phyloP scores from a whole-genome alignment of 2,888 invertebrate genomes.

The Podotricha telesiphe region DNA sequence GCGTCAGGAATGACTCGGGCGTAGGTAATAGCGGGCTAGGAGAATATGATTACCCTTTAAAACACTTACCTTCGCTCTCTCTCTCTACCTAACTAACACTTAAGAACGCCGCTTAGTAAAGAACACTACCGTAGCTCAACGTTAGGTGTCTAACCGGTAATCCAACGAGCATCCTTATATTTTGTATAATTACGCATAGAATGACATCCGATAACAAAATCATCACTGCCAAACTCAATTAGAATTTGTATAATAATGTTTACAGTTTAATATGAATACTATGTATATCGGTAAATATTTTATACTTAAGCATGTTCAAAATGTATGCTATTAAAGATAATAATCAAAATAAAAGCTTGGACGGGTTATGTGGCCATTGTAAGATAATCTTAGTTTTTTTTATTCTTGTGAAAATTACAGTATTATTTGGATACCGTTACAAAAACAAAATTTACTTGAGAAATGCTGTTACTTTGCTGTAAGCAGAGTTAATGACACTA shows the following conservation, averaged over 20 bases:
- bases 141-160: too few species aligned
- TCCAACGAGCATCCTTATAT: background rate
- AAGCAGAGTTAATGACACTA: constrained; percentile 20
- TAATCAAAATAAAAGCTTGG: constrained; percentile 20
- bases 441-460: constrained; percentile 26
- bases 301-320: constrained; percentile 8
- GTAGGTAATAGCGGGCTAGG: too few species aligned
- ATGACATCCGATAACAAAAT: background rate
- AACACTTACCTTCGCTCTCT: too few species aligned
- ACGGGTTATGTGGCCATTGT: constrained; percentile 28
- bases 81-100: too few species aligned
- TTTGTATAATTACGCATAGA: background rate
- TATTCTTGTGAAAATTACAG: constrained; percentile 28
- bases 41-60: too few species aligned
- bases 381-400: constrained; percentile 32
- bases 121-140: too few species aligned
- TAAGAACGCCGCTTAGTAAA: too few species aligned
- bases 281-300: constrained; percentile 5
- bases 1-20: too few species aligned
- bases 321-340: constrained; percentile 12
- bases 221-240: constrained; percentile 16
- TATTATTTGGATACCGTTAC: constrained; percentile 32
- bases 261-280: background rate
- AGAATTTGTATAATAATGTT: background rate
- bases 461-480: constrained; percentile 33